Evolutionary conservation across 2,113 vertebrate species (phyloP), one percentile per base, ranked within the genome.

Genomic region (Xyrauchen texanus): DNA sequence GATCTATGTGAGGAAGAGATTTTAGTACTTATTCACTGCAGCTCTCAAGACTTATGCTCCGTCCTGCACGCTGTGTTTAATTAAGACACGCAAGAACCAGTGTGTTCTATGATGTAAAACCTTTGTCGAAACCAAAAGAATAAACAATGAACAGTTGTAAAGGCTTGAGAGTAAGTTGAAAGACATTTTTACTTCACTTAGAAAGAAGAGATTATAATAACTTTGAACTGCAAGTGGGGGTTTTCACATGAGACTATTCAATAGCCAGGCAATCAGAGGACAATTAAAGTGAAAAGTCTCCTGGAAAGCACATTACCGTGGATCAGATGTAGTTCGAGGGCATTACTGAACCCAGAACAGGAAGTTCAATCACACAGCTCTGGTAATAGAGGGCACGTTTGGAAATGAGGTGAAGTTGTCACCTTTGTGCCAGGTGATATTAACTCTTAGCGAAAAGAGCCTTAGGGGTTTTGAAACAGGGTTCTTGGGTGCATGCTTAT

Each of bases 341-440:
- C 68, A 55, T 55, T 69, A 21, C 68, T 69, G 68, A 70, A 70
- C 34, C 12, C 68, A 70, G 52, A n/a, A 55, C 51, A 57, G 68
- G 11, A 70, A 9, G 7, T 70, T 70, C 68, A 70, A 57, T 70
- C 68, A 69, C 51, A 44, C 68, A 8, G 68, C 7, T 70, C 15
- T 57, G 12, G 42, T 70, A 70, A 70, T 70, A 57, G 52, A 70
- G 51, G 21, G 8, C 21, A 34, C 3, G 3, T 34, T 34, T 34
- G 21, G 21, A 34, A 34, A 34, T 13, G 34, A 70, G 52, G 52
- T 53, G 67, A 53, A 42, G 49, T 53, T 53, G 57, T 34, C 21
- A 34, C 21, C 21, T 34, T 34, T 34, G 21, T 34, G 21, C 21
- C 21, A 44, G 12, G 68, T 42, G 51, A 15, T 15, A 10, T 6